Percentiles rank a stretch among this genome's conserved stretches.
Conservation (phyloP, 1,140 invertebrate genomes). For the Heliothis virescens region DNA sequence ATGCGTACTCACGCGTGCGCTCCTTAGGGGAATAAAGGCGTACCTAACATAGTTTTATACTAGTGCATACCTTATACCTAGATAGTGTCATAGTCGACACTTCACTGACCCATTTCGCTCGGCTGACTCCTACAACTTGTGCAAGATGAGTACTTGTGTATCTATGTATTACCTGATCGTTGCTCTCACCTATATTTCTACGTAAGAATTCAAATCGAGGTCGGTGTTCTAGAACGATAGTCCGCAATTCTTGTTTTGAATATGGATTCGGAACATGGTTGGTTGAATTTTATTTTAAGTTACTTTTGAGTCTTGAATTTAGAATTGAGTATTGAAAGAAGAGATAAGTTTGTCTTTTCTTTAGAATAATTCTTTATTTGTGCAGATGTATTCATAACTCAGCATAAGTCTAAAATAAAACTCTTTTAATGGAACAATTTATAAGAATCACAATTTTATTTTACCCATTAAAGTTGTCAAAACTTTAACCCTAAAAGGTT, state of each 20-base stretch:
- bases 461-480: not conserved
- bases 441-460: not conserved
- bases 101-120: slow-evolving; percentile 42
- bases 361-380: not conserved
- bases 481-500: slow-evolving; percentile 5
- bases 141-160: slow-evolving; percentile 8
- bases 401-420: not conserved
- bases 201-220: no score
- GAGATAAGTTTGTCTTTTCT: no score
- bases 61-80: not conserved
- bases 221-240: no score
- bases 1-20: not conserved
- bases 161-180: slow-evolving; percentile 17
- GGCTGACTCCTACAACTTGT: slow-evolving; percentile 30
- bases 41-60: slow-evolving; percentile 4
- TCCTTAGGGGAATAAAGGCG: not conserved
- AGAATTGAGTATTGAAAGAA: no score
- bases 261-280: no score
- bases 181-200: slow-evolving; percentile 5
- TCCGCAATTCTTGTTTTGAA: no score
- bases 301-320: no score
- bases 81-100: slow-evolving; percentile 36
- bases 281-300: no score
- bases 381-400: not conserved
- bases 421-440: not conserved